Evolutionary conservation across 1,140 invertebrate species (phyloP).

Genomic region (Reticulitermes speratus): DNA sequence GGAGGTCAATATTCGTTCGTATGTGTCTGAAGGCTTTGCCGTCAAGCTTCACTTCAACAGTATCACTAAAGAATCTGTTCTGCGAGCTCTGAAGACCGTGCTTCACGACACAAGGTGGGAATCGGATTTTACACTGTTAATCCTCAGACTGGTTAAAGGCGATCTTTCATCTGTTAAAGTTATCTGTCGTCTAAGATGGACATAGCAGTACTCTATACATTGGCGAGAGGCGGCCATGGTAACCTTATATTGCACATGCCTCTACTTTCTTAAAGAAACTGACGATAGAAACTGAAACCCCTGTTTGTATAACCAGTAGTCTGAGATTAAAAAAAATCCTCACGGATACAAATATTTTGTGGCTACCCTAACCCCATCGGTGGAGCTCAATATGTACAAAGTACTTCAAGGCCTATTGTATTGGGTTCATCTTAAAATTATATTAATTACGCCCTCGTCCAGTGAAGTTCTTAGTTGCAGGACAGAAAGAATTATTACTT

Average conservation of each 20-base stretch:
- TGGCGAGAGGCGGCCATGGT: neutral
- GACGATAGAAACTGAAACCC: neutral
- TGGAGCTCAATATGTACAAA: no score
- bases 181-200: neutral
- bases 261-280: neutral
- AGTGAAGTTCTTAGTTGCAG: no score
- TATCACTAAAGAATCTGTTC: slow-evolving; percentile 58
- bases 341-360: no score
- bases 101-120: slow-evolving; percentile 55
- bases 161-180: neutral
- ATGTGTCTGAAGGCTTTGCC: neutral
- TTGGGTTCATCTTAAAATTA: no score
- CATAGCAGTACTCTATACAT: neutral
- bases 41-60: slow-evolving; percentile 45
- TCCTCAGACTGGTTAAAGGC: neutral
- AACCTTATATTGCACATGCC: neutral
- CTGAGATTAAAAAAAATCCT: no score
- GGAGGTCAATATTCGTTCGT: neutral
- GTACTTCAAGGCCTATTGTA: no score
- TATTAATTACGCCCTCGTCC: no score
- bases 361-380: no score
- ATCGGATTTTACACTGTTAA: neutral
- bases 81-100: slow-evolving; percentile 53
- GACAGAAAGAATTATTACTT: no score
- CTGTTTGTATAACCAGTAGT: neutral